Evolutionary conservation across 1,140 invertebrate species (phyloP), one percentile per base, ranked within the genome.

Genomic region (Drosophila navojoa): DNA sequence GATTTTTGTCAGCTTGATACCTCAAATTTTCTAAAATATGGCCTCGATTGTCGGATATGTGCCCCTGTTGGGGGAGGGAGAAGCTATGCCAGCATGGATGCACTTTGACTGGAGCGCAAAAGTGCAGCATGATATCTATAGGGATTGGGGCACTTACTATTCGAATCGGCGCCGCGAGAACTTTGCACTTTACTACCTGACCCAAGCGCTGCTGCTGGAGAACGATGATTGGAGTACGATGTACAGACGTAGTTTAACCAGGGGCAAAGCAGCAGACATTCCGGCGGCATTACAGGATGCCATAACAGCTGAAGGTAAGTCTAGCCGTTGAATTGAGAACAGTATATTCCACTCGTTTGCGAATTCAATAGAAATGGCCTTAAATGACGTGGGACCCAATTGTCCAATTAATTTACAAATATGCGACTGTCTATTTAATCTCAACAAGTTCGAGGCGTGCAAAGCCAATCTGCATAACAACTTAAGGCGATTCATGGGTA

Each of bases 121-220:
- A 50, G 59, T 79, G 0, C 69, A 85, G 6, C 90, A 91, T 29
- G 50, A 76, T 19, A 87, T 91, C 15, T 91, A 79, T n/a, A 55
- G 77, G 19, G 86, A 90, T n/a, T 91, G 90, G 90, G 90, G 90
- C n/a, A 67, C 60, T 0, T 91, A 87, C 32, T 91, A 91, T 19
- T 81, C 74, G 0, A 71, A 32, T 2, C 76, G 81, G n/a, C 72
- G 78, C 0, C 52, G 87, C 1, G 68, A 78, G 47, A 90, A 76
- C 54, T 77, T 77, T 19, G 82, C 90, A 0, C 15, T 74, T 53
- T 64, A 87, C 27, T 85, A 91, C 25, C 79, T 73, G 11, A 70
- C 76, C 13, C 72, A 87, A 53, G 84, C 90, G 0, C 44, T 91
- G 11, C 59, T 76, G 3, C 6, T 91, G 19, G 50, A 74, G 29